Base-by-base conservation (phyloP, 92 coral and sea anemone species). In the Montipora capitata region DNA sequence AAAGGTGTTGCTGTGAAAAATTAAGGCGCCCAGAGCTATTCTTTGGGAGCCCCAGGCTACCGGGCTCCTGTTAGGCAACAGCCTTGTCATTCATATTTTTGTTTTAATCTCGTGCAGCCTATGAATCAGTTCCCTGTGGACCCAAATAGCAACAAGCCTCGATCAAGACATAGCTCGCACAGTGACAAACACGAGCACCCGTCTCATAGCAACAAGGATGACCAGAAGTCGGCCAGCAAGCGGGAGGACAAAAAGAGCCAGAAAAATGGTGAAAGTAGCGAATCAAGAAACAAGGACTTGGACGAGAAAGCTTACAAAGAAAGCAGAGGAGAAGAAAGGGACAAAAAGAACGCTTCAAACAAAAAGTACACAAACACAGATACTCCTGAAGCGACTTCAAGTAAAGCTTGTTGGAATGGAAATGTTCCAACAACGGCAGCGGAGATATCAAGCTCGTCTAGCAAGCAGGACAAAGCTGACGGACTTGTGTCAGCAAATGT, bases 41-140 rank as follows among this genome's bases (percentile, higher is more conserved):
- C n/a, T n/a, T n/a, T n/a, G n/a, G n/a, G n/a, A n/a, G n/a, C n/a
- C n/a, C n/a, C n/a, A n/a, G n/a, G n/a, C n/a, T 58, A 12, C 0
- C 5, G 64, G 51, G 51, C 7, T 45, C 51, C 7, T 7, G 51
- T 45, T 7, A n/a, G n/a, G n/a, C n/a, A n/a, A n/a, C n/a, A n/a
- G n/a, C 51, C 5, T 45, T 45, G 51, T 7, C 7, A 4, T 7
- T 48, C 10, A 5, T 48, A 5, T 48, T 5, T 48, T 48, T 48
- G 7, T 48, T 10, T 48, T 48, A 48, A 48, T 48, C 52, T 48
- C 7, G 69, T 45, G 7, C 84, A 95, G 98, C 98, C 98, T 4
- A 82, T 88, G 94, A 95, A 95, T 65, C 98, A 95, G 95, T 95
- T 95, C 64, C 98, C 98, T 10, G 96, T 95, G 1, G 98, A 93